Base-by-base conservation (phyloP, 2,113 vertebrate species). In the Cheirogaleus medius region DNA sequence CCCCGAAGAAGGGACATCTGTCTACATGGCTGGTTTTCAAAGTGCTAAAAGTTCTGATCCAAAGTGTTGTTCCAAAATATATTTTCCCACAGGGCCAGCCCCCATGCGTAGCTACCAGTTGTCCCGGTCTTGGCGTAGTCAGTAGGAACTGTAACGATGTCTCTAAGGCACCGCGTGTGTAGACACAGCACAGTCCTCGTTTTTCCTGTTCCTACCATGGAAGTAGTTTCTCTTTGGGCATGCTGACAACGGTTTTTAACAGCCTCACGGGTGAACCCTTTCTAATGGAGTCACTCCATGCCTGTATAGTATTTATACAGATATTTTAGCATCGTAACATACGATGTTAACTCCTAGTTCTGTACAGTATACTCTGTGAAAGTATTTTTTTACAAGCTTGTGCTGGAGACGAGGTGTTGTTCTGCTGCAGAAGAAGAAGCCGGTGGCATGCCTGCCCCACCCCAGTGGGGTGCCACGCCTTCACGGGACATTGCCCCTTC, bases 221-320 rank as follows among this genome's bases (percentile, higher is more conserved):
- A 88, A 54, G 76, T 39, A n/a, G n/a, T 74, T 97, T 77, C 42
- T 56, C 92, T 93, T 60, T 64, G 78, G 97, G 90, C 96, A 85
- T 54, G 90, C 47, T 76, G 90, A 85, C 85, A 34, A 6, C 81
- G 47, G 71, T 71, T 92, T 73, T 86, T 63, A 66, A 14, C 25
- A 69, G 49, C 90, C 52, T 74, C 32, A 23, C 90, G 21, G 84
- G 96, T 84, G 90, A 98, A 96, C 94, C 91, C 97, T 98, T 97
- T 96, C 97, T 93, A 39, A n/a, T 1, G 96, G 97, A 97, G 94
- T 97, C 92, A 97, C 97, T 98, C 96, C 76, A 96, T 94, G 96
- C 97, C 98, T 99, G 98, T 99, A 99, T 98, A 99, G 98, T 99
- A 99, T 99, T 99, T 99, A 99, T 99, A 98, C 97, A 88, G 97